Base-by-base conservation (phyloP, 2,797 vertebrate species). In the Bradypodion pumilum region DNA sequence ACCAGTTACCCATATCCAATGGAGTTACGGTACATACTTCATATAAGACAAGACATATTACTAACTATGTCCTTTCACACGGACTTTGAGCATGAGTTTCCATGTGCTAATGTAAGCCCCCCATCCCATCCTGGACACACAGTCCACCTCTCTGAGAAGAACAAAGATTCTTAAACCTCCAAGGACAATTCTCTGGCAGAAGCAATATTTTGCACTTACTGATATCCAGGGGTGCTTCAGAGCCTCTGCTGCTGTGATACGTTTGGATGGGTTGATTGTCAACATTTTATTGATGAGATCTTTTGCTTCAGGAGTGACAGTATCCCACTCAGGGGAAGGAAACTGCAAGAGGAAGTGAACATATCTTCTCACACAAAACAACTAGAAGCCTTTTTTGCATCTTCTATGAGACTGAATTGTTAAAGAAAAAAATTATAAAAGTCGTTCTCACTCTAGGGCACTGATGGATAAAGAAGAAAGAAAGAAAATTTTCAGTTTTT, bases 251-350 rank as follows among this genome's bases (percentile, higher is more conserved):
- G 98, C 98, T 0, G 97, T 98, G 95, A 99, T 99, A 70, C 98
- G 97, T 84, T 99, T 99, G 52, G 97, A 95, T 0, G 98, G 98
- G 85, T 99, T 99, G 92, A 99, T 99, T 87, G 98, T 99, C 93
- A 99, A 74, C 98, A 99, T 99, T 95, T 99, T 99, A 88, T 99
- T 99, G 87, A 99, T 99, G 63, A 99, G 97, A 82, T 99, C 98
- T 96, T 99, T 99, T 0, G 98, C 98, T 95, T 99, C 98, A 0
- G 98, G 98, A 23, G 98, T 99, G 81, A 99, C 98, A 0, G 98
- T 99, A 95, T 99, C 98, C 98, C 98, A 99, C 91, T 99, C 98
- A 4, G 98, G 98, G 25, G 98, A 99, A 0, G 98, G 98, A 92
- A 99, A 99, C 98, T 99, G 90, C 82, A 92, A 93, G 88, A 92